Conservation (phyloP, 2,113 vertebrate species). For the Stegostoma tigrinum region DNA sequence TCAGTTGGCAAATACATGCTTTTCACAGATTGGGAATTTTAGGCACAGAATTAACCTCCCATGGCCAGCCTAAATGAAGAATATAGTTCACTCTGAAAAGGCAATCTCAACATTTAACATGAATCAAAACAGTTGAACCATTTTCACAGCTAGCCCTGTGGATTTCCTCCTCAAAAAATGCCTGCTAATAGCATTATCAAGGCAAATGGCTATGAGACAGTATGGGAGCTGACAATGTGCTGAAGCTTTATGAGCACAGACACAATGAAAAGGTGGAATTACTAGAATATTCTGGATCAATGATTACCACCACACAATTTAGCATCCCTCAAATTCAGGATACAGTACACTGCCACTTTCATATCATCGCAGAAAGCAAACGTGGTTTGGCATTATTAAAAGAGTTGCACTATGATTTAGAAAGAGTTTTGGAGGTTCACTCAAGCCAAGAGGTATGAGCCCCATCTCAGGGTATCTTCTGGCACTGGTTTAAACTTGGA, state of each 20-base stretch:
- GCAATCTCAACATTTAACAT: neutral
- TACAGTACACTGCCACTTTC: neutral
- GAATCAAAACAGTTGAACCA: neutral
- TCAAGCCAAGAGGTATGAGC: neutral
- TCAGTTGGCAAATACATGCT: neutral
- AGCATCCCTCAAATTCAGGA: neutral
- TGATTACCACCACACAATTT: no score
- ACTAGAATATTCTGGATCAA: neutral
- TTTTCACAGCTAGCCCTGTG: neutral
- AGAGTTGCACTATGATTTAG: neutral
- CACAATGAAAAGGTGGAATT: neutral
- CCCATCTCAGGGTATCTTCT: neutral
- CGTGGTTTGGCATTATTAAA: neutral
- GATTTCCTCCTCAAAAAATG: neutral
- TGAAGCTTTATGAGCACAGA: neutral
- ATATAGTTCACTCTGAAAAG: neutral
- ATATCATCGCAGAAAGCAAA: neutral
- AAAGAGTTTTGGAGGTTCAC: neutral
- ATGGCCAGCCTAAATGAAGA: slow-evolving; percentile 11
- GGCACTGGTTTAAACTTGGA: neutral
- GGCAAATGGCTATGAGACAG: neutral
- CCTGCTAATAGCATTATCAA: neutral
- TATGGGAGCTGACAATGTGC: neutral
- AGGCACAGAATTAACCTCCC: neutral
- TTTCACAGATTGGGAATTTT: neutral